Conservation (phyloP, 1,140 invertebrate species). For the Aphelinus atriplicis region DNA sequence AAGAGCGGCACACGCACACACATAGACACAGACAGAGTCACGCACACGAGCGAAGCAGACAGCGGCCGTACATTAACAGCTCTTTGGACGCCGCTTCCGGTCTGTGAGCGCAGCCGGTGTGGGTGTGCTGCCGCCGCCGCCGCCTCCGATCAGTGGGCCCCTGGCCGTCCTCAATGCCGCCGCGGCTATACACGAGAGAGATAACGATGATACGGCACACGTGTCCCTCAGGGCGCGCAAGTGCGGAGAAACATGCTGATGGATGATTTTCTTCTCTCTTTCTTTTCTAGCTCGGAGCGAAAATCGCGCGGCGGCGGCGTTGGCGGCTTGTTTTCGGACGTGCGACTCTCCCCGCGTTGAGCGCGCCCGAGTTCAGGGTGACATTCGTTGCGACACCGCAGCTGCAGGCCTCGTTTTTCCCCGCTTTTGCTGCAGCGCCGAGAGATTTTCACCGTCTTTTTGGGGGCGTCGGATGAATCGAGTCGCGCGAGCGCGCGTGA, state of each 20-base stretch:
- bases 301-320: background rate
- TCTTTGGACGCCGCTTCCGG: too few species aligned
- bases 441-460: background rate
- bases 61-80: too few species aligned
- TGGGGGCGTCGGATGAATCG: too few species aligned
- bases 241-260: too few species aligned
- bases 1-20: background rate
- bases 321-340: background rate
- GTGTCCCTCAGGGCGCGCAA: too few species aligned
- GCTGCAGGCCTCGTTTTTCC: background rate
- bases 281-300: slow-evolving; percentile 11
- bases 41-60: background rate
- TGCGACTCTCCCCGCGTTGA: too few species aligned
- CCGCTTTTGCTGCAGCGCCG: background rate
- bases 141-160: slow-evolving; percentile 8
- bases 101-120: too few species aligned
- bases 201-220: too few species aligned
- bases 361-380: too few species aligned
- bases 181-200: too few species aligned
- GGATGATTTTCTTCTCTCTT: background rate
- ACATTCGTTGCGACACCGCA: background rate
- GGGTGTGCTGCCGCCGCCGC: background rate
- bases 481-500: too few species aligned
- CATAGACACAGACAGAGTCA: background rate
- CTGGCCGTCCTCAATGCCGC: too few species aligned